Evolutionary conservation across 2,888 invertebrate genomes (phyloP).

Genomic region (Azorinus chamasolen): DNA sequence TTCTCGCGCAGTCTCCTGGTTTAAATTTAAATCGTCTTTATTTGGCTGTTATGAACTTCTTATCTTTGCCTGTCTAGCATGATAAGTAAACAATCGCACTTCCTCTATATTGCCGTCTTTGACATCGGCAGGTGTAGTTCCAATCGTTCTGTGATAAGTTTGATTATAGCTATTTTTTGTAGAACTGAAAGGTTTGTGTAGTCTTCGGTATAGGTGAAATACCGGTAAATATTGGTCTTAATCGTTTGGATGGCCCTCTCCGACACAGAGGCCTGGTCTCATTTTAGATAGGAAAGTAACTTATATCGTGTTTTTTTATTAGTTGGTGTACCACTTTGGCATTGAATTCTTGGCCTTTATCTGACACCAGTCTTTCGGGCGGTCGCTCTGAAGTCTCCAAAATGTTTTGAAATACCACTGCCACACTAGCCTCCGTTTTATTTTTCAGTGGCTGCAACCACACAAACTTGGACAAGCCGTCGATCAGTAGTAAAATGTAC

Average conservation of each 20-base stretch:
- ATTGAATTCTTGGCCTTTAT: conserved; percentile 57
- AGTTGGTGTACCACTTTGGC: conserved; percentile 42
- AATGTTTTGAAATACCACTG: conserved; percentile 40
- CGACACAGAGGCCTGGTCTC: conserved; percentile 37
- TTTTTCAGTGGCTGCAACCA: conserved; percentile 51
- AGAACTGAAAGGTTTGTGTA: neutral
- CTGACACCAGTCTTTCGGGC: conserved; percentile 41
- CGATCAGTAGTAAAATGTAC: conserved; percentile 47
- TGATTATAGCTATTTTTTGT: conserved; percentile 22
- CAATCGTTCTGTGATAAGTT: conserved; percentile 58
- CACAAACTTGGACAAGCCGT: conserved; percentile 54
- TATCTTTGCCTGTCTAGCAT: neutral
- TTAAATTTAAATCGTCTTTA: conserved; percentile 4
- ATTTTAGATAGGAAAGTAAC: conserved; percentile 43
- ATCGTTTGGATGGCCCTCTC: conserved; percentile 45
- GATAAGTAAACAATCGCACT: neutral
- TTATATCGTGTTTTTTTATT: conserved; percentile 16
- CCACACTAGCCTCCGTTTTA: conserved; percentile 48
- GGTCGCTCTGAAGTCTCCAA: conserved; percentile 29
- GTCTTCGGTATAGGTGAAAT: conserved; percentile 40
- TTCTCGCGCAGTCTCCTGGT: neutral
- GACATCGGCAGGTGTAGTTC: neutral
- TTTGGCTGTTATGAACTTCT: neutral
- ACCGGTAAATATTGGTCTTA: conserved; percentile 39
- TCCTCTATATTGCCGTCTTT: neutral